Base-by-base conservation (phyloP, 2,797 vertebrate genomes). In the Myotis vivesi region DNA sequence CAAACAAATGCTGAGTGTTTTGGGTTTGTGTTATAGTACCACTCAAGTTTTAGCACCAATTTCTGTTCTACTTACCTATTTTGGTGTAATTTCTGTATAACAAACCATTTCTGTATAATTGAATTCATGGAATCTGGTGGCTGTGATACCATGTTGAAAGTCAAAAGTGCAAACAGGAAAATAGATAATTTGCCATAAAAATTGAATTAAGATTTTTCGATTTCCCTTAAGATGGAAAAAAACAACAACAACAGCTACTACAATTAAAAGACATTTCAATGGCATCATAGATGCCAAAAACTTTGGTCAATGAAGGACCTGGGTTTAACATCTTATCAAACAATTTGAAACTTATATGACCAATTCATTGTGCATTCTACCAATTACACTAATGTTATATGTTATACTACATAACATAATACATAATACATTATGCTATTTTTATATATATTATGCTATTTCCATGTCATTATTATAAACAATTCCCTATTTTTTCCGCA, bases 171-270 rank as follows among this genome's bases (percentile, higher is more conserved):
- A 71, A 36, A 92, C 8, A n/a, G 25, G 16, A 75, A 87, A 89
- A 66, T 44, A 62, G 12, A 11, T 51, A 53, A 72, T 46, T 86
- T 73, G 3, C 3, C 22, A 72, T 76, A 55, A 92, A 94, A 80
- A 72, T 87, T 8, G 3, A 81, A 59, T 88, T 55, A 68, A 59
- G 15, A 83, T 36, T 59, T 82, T 91, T 68, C n/a, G 69, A 6
- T 91, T 95, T 96, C 28, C 59, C 33, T 69, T 33, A 86, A 83
- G 13, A 84, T 95, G 51, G n/a, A n/a, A 85, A 88, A 89, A 84
- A 66, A 15, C 0, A 49, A 11, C 0, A 49, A 11, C 11, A 46
- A 3, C 15, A 62, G 30, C 59, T 30, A 62, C 72, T 49, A 12
- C 12, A 66, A 7, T 66, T 30, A 55, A 91, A 87, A 64, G 8